Base-by-base conservation (phyloP, 92 coral and sea anemone species). In the Paragorgia papillata region DNA sequence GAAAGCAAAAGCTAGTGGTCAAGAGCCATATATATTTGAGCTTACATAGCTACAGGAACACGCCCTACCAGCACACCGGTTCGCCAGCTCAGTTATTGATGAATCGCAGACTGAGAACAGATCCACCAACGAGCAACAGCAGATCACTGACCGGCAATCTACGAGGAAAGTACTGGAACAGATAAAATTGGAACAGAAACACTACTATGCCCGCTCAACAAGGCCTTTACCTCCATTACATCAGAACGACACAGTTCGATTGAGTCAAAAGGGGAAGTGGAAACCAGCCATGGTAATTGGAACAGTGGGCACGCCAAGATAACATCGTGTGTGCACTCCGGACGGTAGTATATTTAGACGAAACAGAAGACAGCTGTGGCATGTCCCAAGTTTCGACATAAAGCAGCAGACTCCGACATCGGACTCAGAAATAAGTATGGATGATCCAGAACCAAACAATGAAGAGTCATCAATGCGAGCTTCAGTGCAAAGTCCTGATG, bases 221-320 rank as follows among this genome's bases (percentile, higher is more conserved):
- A 34, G 62, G n/a, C 35, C 80, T 8, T 73, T 80, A 31, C 57
- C 79, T 1, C 35, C 66, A n/a, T 24, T 80, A 30, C 25, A 53
- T 9, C 40, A 55, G 28, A 56, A 57, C 7, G 84, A 80, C 18
- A 22, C 0, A 57, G 79, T 55, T 30, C 39, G 80, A 73, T 22
- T 81, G 46, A 71, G 68, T 40, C 57, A 81, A 81, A 27, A 60
- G 4, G 60, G 73, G 7, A 55, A 81, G 33, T 81, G 80, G 85
- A 40, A 62, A 31, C 73, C 64, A 0, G 85, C 80, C 12, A 62
- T 43, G 21, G 85, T 81, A 14, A 20, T 81, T 17, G n/a, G 51
- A 21, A 71, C 28, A 17, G 73, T 40, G 29, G 32, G 48, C 24
- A 57, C 80, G 9, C 80, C 74, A 30, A 57, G 74, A 60, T 26